Conservation (phyloP, 2,888 invertebrate genomes). For the Tipula unca region DNA sequence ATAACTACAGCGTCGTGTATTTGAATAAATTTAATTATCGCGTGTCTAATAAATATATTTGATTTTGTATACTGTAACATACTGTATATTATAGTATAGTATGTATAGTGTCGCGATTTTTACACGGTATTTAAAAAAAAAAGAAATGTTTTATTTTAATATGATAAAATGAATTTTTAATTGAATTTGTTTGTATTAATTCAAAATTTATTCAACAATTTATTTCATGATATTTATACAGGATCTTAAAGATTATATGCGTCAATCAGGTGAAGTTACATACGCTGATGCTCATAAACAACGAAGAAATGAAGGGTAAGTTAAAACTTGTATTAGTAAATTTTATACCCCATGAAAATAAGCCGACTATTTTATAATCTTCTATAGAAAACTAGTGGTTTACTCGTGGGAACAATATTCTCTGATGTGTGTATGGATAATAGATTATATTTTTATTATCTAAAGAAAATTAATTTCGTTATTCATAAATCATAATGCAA, state of each 20-base stretch:
- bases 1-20: background rate
- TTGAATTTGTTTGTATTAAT: background rate
- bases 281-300: constrained; percentile 98
- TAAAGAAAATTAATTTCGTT: constrained; percentile 23
- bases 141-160: constrained; percentile 1
- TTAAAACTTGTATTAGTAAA: constrained; percentile 24
- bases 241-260: constrained; percentile 99
- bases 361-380: background rate
- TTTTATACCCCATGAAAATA: background rate
- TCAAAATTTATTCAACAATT: background rate
- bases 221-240: constrained; percentile 34
- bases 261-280: constrained; percentile 97
- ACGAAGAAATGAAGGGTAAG: constrained; percentile 87
- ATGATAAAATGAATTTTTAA: background rate
- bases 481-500: background rate
- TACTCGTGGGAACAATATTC: constrained; percentile 25
- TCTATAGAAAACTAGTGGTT: constrained; percentile 24
- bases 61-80: background rate
- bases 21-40: background rate
- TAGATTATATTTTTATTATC: constrained; percentile 17
- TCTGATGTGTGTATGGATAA: constrained; percentile 23
- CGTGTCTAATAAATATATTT: background rate
- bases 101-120: background rate
- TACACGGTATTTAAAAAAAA: background rate
- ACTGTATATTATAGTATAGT: no score